Percentiles rank a stretch among this genome's conserved stretches.
Evolutionary conservation across 2,113 vertebrate genomes (phyloP).

Genomic region (Ciconia maguari): DNA sequence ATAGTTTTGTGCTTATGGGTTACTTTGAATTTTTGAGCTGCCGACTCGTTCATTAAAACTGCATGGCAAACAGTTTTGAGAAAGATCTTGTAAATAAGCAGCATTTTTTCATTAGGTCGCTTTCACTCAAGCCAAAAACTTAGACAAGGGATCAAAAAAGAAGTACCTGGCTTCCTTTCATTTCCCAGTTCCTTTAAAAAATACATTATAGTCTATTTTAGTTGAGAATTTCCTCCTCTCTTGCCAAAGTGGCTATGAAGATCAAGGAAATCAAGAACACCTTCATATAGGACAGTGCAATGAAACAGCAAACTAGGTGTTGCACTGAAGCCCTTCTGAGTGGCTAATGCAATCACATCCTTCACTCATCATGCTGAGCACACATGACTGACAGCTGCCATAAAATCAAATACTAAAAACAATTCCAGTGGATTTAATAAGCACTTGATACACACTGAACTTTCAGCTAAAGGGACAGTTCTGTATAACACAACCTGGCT

Average conservation of each 20-base stretch:
- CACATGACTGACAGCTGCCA: not conserved
- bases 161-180: not conserved
- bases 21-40: not conserved
- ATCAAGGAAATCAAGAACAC: not conserved
- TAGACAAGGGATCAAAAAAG: not conserved
- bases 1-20: not conserved
- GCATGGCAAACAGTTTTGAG: fast-evolving
- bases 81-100: not conserved
- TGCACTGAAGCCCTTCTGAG: not conserved
- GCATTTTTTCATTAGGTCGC: not conserved
- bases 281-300: not conserved
- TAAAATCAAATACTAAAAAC: not conserved
- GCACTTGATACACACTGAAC: not conserved
- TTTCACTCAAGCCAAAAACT: not conserved
- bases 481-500: not conserved
- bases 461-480: not conserved
- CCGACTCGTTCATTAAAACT: not conserved
- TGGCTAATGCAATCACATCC: fast-evolving
- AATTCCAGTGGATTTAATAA: not conserved
- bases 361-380: not conserved
- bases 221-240: not conserved
- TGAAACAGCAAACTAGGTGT: not conserved
- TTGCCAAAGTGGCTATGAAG: not conserved
- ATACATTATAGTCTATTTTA: not conserved
- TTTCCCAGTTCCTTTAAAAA: not conserved